Evolutionary conservation across 2,888 invertebrate genomes (phyloP).

Genomic region (Drosophila quinaria): DNA sequence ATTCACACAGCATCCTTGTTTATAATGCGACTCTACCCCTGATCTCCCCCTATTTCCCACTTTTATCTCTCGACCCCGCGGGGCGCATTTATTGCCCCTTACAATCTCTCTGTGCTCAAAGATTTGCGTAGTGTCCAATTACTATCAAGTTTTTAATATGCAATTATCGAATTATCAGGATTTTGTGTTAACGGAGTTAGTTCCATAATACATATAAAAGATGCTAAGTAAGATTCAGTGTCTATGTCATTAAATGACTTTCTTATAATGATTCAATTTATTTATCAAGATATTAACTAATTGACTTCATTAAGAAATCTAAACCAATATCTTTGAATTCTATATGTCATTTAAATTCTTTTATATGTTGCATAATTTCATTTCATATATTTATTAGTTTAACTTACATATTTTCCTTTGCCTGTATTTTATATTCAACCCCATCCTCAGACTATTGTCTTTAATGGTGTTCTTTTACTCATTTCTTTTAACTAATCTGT

Average conservation of each 20-base stretch:
- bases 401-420: too few species aligned
- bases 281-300: not conserved
- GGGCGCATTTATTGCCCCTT: constrained; percentile 2
- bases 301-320: not conserved
- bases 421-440: too few species aligned
- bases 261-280: not conserved
- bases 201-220: not conserved
- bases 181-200: not conserved
- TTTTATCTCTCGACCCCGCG: not conserved
- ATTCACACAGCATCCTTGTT: constrained; percentile 57
- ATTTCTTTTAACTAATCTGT: too few species aligned
- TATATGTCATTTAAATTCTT: too few species aligned
- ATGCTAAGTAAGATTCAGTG: too few species aligned
- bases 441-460: too few species aligned
- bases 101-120: not conserved
- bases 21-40: not conserved
- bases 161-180: constrained; percentile 13
- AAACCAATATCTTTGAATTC: too few species aligned
- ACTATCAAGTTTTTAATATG: constrained; percentile 8
- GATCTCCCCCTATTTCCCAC: not conserved
- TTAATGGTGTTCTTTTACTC: too few species aligned
- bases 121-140: constrained; percentile 11
- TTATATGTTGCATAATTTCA: too few species aligned
- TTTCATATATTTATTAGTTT: too few species aligned
- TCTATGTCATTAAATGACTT: not conserved